Conservation (phyloP, 2,113 vertebrate genomes). For the Oryzias melastigma region DNA sequence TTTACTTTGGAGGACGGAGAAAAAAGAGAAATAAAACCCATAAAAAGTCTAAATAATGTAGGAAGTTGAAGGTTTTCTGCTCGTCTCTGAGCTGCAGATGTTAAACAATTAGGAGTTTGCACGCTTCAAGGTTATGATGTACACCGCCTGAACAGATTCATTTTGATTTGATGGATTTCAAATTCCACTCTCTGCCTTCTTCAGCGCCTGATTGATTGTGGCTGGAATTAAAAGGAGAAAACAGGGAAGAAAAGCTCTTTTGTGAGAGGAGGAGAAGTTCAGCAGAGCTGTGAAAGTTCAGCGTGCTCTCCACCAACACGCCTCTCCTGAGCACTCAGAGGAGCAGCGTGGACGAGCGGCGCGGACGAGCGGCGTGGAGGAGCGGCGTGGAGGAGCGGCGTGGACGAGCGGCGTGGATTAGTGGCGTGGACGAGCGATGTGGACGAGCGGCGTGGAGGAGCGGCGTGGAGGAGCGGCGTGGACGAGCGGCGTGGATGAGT, state of each 20-base stretch:
- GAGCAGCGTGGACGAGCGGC: no score
- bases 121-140: conserved; percentile 36
- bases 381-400: no score
- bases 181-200: neutral
- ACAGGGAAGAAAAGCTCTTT: neutral
- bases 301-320: neutral
- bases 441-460: no score
- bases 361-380: no score
- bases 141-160: conserved; percentile 13
- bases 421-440: no score
- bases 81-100: neutral
- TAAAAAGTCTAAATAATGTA: conserved; percentile 12
- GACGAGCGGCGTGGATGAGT: no score
- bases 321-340: no score
- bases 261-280: neutral
- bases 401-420: no score
- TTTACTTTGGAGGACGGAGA: conserved; percentile 17
- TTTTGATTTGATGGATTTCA: conserved; percentile 2
- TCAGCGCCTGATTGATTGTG: neutral
- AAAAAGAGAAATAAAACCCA: neutral
- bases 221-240: neutral
- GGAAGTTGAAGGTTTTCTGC: conserved; percentile 27
- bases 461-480: no score
- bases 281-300: neutral
- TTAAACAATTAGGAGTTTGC: neutral